Evolutionary conservation across 2,797 vertebrate species (phyloP).

Genomic region (Lutjanus campechanus): DNA sequence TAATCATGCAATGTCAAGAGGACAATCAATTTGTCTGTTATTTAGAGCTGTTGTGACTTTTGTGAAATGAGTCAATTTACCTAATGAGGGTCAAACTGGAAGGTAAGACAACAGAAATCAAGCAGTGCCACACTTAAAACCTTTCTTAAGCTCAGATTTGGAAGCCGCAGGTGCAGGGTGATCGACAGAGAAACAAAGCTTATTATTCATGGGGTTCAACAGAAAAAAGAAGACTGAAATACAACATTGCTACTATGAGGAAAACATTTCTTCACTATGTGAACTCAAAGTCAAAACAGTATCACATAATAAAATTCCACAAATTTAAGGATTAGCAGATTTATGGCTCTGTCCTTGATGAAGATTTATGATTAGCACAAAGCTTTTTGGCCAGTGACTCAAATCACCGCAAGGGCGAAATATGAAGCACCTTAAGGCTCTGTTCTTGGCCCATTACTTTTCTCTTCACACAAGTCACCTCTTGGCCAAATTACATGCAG

Average conservation of each 20-base stretch:
- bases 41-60: background rate
- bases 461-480: too few relatives aligned
- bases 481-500: too few relatives aligned
- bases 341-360: background rate
- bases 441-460: too few relatives aligned
- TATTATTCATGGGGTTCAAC: too few relatives aligned
- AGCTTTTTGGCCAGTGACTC: background rate
- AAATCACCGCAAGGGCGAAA: too few relatives aligned
- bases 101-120: background rate
- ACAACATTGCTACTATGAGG: too few relatives aligned
- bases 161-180: background rate
- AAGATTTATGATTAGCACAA: background rate
- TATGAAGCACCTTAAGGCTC: too few relatives aligned
- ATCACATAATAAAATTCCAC: too few relatives aligned
- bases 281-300: too few relatives aligned
- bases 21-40: background rate
- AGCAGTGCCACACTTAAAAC: background rate
- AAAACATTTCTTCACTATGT: too few relatives aligned
- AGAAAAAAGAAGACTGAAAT: too few relatives aligned
- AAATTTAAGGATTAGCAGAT: background rate
- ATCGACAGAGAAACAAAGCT: background rate
- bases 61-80: background rate
- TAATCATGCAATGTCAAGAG: constrained; percentile 14
- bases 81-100: background rate
- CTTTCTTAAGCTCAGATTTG: background rate